Evolutionary conservation across 2,888 invertebrate species (phyloP).

Genomic region (Beris chalybata): DNA sequence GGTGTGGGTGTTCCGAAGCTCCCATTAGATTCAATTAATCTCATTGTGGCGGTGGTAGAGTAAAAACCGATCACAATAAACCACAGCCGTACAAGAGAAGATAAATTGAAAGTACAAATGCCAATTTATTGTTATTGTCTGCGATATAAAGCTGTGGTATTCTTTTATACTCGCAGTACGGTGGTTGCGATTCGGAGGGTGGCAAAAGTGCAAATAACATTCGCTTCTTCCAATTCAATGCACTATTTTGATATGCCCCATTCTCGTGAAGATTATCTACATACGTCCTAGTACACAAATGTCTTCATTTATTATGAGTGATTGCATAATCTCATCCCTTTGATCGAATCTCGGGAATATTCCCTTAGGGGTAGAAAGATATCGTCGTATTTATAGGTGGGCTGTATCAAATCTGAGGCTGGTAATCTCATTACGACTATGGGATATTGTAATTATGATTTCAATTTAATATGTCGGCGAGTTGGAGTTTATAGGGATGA

Average conservation of each 20-base stretch:
- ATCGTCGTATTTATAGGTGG: background rate
- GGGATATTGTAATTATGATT: conserved; percentile 35
- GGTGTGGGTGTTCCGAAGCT: background rate
- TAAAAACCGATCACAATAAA: conserved; percentile 9
- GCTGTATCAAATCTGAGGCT: background rate
- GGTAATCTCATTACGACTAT: background rate
- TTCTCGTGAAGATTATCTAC: background rate
- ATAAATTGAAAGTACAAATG: conserved; percentile 39
- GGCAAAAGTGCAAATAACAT: conserved; percentile 12
- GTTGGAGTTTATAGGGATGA: too few species aligned
- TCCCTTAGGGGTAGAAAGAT: background rate
- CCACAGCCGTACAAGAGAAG: conserved; percentile 31
- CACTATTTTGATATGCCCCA: background rate
- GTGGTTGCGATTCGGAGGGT: background rate
- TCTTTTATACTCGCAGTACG: conserved; percentile 14
- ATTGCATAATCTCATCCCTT: conserved; percentile 8
- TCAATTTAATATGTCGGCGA: conserved; percentile 34
- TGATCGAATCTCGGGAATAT: conserved; percentile 19
- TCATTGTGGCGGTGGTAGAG: conserved; percentile 6
- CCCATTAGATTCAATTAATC: conserved; percentile 28
- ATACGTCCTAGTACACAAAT: conserved; percentile 10
- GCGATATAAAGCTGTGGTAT: conserved; percentile 19
- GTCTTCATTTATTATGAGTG: conserved; percentile 29
- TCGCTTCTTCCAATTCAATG: background rate
- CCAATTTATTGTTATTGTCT: conserved; percentile 39